Conservation (phyloP, 2,797 vertebrate species). For the Mallotus villosus region DNA sequence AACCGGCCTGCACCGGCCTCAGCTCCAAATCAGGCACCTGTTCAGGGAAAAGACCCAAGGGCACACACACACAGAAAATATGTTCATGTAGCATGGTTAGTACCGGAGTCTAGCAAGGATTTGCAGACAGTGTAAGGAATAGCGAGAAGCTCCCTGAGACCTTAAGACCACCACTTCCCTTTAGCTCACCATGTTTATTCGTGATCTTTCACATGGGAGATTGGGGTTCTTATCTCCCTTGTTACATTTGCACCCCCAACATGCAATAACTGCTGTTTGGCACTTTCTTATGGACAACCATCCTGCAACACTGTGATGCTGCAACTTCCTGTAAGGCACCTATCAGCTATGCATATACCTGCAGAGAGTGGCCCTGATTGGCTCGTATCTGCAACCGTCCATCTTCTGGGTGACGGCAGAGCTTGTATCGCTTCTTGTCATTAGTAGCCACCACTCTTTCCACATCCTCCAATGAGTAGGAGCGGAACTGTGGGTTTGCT, state of each 20-base stretch:
- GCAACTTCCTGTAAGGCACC: background rate
- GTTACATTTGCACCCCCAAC: background rate
- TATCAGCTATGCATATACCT: slow-evolving; percentile 62
- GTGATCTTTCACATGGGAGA: too few species aligned
- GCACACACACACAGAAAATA: slow-evolving; percentile 3
- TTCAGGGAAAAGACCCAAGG: background rate
- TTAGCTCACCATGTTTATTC: too few species aligned
- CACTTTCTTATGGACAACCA: background rate
- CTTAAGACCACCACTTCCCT: too few species aligned
- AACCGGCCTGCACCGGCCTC: background rate
- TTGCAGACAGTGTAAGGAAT: too few species aligned
- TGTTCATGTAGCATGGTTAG: too few species aligned
- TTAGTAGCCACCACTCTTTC: slow-evolving; percentile 78
- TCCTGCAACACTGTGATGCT: background rate
- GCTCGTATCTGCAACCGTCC: slow-evolving; percentile 82
- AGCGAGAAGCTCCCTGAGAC: too few species aligned
- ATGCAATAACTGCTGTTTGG: background rate
- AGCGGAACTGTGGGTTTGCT: slow-evolving; percentile 74
- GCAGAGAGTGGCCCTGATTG: slow-evolving; percentile 89
- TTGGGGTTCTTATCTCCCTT: too few species aligned
- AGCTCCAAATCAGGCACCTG: slow-evolving; percentile 13
- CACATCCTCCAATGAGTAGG: slow-evolving; percentile 78
- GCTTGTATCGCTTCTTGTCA: slow-evolving; percentile 84
- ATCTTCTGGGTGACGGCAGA: slow-evolving; percentile 63
- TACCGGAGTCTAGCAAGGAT: too few species aligned